Evolutionary conservation across 2,888 invertebrate species (phyloP).

Genomic region (Aphrophora alni): DNA sequence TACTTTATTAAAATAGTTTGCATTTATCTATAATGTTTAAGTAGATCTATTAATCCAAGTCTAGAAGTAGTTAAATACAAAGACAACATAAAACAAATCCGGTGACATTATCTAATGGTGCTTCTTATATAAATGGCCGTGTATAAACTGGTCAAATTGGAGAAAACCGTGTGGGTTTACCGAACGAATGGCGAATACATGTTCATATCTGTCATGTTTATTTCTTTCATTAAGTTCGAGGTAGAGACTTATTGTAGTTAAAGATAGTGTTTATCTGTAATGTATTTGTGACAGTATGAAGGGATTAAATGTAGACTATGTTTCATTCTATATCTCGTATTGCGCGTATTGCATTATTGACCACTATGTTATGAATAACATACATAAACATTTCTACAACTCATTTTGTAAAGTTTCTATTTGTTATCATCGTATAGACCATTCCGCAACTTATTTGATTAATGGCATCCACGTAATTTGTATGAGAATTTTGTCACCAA

Average conservation of each 20-base stretch:
- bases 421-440: too few relatives aligned
- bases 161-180: neutral
- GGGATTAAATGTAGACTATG: neutral
- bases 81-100: neutral
- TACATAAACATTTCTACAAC: neutral
- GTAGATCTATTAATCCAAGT: neutral
- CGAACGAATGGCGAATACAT: neutral
- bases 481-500: too few relatives aligned
- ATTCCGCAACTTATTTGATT: too few relatives aligned
- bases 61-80: too few relatives aligned
- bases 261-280: neutral
- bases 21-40: neutral
- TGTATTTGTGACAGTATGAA: neutral
- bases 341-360: neutral
- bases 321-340: neutral
- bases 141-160: too few relatives aligned
- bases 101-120: neutral
- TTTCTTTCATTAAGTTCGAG: neutral
- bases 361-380: too few relatives aligned
- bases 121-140: neutral
- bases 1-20: neutral
- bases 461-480: too few relatives aligned
- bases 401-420: neutral
- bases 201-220: neutral
- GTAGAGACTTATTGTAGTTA: neutral